These are phyloP conservation scores for Hyles vespertilio DNA, from an alignment of 1,140 invertebrate genomes.

Conservation along the genomic window DNA sequence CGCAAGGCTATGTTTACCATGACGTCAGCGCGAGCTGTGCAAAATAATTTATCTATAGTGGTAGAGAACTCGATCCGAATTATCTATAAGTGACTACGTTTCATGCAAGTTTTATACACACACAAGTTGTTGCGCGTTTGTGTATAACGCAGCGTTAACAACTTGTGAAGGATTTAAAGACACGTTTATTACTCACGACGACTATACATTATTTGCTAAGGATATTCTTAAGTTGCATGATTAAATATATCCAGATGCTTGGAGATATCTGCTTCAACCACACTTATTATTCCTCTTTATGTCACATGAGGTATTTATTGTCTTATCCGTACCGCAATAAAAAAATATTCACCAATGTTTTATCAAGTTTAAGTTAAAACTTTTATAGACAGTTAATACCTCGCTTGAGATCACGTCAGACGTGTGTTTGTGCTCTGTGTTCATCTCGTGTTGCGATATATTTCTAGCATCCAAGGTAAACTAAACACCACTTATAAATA, in stretches of 20 bases:
- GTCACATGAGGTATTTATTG: too few species aligned
- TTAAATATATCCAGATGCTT: too few species aligned
- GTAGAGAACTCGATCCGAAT: constrained; percentile 9
- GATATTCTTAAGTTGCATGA: too few species aligned
- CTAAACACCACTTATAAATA: too few species aligned
- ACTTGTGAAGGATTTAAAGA: too few species aligned
- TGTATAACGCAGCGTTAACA: too few species aligned
- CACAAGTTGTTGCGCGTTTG: too few species aligned
- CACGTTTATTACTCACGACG: too few species aligned
- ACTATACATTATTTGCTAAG: too few species aligned
- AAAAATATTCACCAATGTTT: constrained; percentile 21
- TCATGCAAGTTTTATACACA: not conserved
- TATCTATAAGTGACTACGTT: constrained; percentile 8
- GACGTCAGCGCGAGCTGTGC: constrained; percentile 24
- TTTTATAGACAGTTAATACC: constrained; percentile 39
- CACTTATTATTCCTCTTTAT: too few species aligned
- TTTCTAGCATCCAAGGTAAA: not conserved
- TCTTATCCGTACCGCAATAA: too few species aligned
- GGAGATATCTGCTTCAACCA: too few species aligned
- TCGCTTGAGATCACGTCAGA: constrained; percentile 30
- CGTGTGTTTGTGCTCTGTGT: constrained; percentile 25
- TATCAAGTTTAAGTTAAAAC: constrained; percentile 26
- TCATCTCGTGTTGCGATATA: not conserved
- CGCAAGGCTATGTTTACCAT: constrained; percentile 23
- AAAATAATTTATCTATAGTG: constrained; percentile 10